Percentiles rank a stretch among this genome's conserved stretches.
These are phyloP conservation scores for Clistopyga incitator DNA, from an alignment of 2,888 invertebrate genomes.

Conservation along the genomic window DNA sequence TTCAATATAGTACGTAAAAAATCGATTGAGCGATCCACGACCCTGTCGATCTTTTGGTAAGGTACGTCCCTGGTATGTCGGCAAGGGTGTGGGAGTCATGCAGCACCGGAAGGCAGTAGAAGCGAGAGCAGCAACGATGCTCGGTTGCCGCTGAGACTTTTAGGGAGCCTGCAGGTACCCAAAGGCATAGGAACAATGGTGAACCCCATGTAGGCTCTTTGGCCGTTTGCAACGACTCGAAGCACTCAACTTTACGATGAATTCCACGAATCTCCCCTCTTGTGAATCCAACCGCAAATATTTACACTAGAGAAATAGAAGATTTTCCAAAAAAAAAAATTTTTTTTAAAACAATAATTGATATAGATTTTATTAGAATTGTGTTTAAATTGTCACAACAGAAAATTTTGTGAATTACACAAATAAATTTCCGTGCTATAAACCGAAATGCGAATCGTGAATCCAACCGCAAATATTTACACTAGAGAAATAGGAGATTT, in stretches of 20 bases:
- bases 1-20: neutral
- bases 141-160: slow-evolving; percentile 44
- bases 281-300: neutral
- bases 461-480: neutral
- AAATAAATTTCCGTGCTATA: too few relatives aligned
- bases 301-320: neutral
- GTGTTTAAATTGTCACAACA: too few relatives aligned
- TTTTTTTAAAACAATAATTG: neutral
- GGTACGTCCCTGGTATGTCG: slow-evolving; percentile 48
- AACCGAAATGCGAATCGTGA: neutral
- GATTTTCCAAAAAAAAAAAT: neutral
- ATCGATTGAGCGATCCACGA: neutral
- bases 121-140: slow-evolving; percentile 33
- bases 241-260: slow-evolving; percentile 12
- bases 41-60: slow-evolving; percentile 3
- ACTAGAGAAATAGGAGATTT: neutral
- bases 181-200: slow-evolving; percentile 47
- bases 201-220: slow-evolving; percentile 5
- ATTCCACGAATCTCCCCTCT: too few relatives aligned
- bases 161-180: slow-evolving; percentile 37
- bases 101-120: slow-evolving; percentile 59
- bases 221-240: slow-evolving; percentile 20
- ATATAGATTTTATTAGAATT: neutral
- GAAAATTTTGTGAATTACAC: too few relatives aligned
- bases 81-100: slow-evolving; percentile 69